Conservation (phyloP, 1,140 invertebrate genomes). For the Paramacrobiotus metropolitanus region DNA sequence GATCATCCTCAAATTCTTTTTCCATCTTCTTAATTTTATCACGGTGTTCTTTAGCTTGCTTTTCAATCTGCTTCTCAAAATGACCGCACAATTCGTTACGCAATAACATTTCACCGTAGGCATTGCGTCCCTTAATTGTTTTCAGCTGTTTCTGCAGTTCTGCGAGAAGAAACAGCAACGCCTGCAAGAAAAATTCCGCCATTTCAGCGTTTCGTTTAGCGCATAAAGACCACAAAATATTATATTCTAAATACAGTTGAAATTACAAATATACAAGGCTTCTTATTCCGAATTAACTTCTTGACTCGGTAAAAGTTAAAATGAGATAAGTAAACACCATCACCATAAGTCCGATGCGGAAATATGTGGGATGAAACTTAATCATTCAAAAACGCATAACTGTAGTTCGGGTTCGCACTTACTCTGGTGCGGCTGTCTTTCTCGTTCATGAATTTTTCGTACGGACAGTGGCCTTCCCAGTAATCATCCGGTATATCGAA, state of each 20-base stretch:
- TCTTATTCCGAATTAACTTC: too few species aligned
- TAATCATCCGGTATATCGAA: not conserved
- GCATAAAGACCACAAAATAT: too few species aligned
- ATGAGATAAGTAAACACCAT: too few species aligned
- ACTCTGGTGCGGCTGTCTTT: not conserved
- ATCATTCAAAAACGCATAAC: too few species aligned
- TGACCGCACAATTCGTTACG: not conserved
- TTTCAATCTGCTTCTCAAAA: not conserved
- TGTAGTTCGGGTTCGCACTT: too few species aligned
- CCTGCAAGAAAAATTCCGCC: not conserved
- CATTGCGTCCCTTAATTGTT: not conserved
- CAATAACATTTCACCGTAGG: not conserved
- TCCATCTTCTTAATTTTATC: not conserved
- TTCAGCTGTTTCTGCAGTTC: not conserved
- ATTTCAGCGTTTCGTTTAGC: too few species aligned
- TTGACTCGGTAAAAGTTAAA: too few species aligned
- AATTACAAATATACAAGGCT: too few species aligned
- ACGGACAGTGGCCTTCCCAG: not conserved
- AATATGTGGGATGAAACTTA: too few species aligned
- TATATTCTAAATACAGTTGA: too few species aligned
- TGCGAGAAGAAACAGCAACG: not conserved
- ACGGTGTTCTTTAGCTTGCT: not conserved
- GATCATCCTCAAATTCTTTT: not conserved
- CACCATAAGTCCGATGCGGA: too few species aligned
- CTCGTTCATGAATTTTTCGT: not conserved